Evolutionary conservation across 2,113 vertebrate species (phyloP), one percentile per base, ranked within the genome.

Genomic region (Eudyptes chrysolophus): DNA sequence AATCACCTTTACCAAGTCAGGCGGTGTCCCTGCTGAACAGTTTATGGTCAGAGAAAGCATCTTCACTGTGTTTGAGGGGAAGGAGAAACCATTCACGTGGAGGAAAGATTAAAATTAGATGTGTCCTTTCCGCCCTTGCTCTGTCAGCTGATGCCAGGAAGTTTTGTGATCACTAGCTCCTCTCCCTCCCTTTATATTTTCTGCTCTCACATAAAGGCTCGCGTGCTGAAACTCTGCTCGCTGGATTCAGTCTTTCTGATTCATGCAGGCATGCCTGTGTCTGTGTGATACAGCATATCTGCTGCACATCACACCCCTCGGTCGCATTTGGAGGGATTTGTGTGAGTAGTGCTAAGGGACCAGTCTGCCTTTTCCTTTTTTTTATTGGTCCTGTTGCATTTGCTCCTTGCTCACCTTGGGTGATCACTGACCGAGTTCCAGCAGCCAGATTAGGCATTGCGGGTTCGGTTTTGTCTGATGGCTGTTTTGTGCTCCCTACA

Each of bases 141-240:
- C 30, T 81, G 57, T 93, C 79, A 84, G 71, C 75, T 93, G 78
- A 54, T 84, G 85, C 82, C 38, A 64, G 84, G 66, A 93, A 94
- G 78, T 97, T 96, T 92, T 95, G 86, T 81, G 82, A 75, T 81
- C 78, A 15, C 60, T 80, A 75, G 66, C 24, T 84, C 29, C 46
- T 82, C 77, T 96, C 52, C n/a, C 60, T 90, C 61, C 30, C 62
- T 92, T 95, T 96, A 52, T 83, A 76, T 89, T 92, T 95, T 92
- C 61, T 72, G 62, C 60, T 96, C 24, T 86, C 57, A 62, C 78
- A 77, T 76, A 93, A 87, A 92, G 55, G 71, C 87, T 96, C 48
- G 93, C 1, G 4, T 94, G 71, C 70, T 86, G 78, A 66, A 96
- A 90, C 82, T 85, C 68, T 84, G 34, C 77, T 95, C 44, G 24